Evolutionary conservation across 1,140 invertebrate species (phyloP), one percentile per base, ranked within the genome.

Genomic region (Teleopsis dalmanni): DNA sequence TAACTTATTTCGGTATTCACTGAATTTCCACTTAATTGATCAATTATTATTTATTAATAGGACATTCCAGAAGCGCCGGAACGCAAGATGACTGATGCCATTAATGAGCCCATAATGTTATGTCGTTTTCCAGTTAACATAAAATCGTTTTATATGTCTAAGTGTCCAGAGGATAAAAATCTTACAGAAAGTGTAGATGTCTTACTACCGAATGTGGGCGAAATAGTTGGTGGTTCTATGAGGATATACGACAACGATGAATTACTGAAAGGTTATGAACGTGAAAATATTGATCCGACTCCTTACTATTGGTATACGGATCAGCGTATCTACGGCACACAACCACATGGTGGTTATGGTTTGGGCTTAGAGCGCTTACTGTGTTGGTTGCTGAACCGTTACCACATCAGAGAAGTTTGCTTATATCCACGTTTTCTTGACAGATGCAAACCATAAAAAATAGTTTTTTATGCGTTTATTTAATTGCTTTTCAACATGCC

Each of bases 151-250:
- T 99, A 99, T 74, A 99, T 99, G 96, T 78, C 82, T 29, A 80
- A 84, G 36, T 97, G 93, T 71, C 68, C 77, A 1, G 91, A 97
- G 54, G 88, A 99, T 73, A 59, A 58, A 10, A 73, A 81, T 9
- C 75, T 99, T 1, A 99, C 96, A 0, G 96, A 99, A 73, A 98
- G 95, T 23, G 95, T 96, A 16, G 97, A 99, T 74, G 81, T 99
- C 9, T 73, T 99, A 36, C 78, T 99, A 74, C 96, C 96, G 1
- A 91, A 90, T 65, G 97, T 99, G 18, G 97, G 96, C 2, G 97
- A 99, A 77, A 98, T 99, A 62, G 85, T 99, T 38, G 97, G 97
- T n/a, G 97, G 97, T 0, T 99, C 95, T 1, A 99, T 99, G 95
- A 96, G 97, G 87, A 95, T 92, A 51, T 88, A 82, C 78, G 79